These are phyloP conservation scores for Ichneumoninae sp. DNA, from an alignment of 2,888 invertebrate species.

Conservation along the genomic window DNA sequence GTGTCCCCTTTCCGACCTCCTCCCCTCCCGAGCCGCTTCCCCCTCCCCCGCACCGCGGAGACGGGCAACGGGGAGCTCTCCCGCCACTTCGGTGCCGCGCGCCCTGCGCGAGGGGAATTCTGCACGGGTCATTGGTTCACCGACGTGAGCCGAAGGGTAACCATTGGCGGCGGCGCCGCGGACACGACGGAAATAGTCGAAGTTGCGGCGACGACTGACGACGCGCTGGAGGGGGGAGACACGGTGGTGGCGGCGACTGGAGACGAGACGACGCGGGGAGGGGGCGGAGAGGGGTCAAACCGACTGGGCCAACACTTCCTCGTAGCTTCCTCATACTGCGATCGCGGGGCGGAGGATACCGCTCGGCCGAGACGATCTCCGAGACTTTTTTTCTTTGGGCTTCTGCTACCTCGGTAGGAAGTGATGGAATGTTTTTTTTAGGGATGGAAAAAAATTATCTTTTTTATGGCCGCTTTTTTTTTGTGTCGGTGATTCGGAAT, in stretches of 20 bases:
- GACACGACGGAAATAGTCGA: conserved; percentile 79
- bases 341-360: conserved; percentile 50
- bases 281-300: conserved; percentile 67
- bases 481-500: background rate
- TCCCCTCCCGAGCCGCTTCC: conserved; percentile 34
- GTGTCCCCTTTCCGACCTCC: conserved; percentile 59
- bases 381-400: background rate
- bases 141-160: conserved; percentile 58
- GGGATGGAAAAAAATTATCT: background rate
- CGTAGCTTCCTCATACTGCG: conserved; percentile 77
- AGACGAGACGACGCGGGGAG: conserved; percentile 29
- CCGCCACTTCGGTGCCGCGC: conserved; percentile 54
- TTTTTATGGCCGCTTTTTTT: background rate
- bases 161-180: conserved; percentile 70
- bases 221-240: conserved; percentile 61
- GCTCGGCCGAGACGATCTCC: background rate
- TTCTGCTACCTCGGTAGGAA: no score
- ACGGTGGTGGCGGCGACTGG: conserved; percentile 46
- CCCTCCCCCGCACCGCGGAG: conserved; percentile 11
- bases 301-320: conserved; percentile 58
- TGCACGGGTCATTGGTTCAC: conserved; percentile 72
- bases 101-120: conserved; percentile 66
- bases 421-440: background rate
- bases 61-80: conserved; percentile 25
- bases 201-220: conserved; percentile 65